phyloP scores from a whole-genome alignment of 2,888 invertebrate species.

The Dryocosmus kuriphilus region DNA sequence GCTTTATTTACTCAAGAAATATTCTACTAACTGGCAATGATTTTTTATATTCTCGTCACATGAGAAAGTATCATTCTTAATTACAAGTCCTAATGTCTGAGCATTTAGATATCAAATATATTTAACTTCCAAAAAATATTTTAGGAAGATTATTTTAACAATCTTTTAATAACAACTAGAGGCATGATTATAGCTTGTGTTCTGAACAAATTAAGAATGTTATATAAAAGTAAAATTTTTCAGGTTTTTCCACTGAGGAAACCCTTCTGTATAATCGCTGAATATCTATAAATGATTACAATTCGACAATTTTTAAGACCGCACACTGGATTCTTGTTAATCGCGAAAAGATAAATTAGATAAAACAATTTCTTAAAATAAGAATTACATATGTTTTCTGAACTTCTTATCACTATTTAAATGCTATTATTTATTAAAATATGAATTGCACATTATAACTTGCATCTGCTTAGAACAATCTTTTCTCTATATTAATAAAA shows the following conservation, averaged over 20 bases:
- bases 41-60: background rate
- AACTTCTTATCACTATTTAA: background rate
- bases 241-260: background rate
- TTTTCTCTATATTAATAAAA: background rate
- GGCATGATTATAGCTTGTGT: no score
- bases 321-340: background rate
- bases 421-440: constrained; percentile 7
- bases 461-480: background rate
- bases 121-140: background rate
- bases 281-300: background rate
- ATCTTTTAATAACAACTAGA: no score
- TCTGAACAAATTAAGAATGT: no score
- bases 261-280: background rate
- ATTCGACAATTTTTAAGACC: background rate
- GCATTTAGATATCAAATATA: background rate
- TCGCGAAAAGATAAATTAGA: background rate
- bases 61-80: background rate
- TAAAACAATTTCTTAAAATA: background rate
- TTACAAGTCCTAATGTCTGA: background rate
- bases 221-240: no score
- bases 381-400: background rate
- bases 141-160: no score
- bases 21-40: background rate
- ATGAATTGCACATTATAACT: constrained; percentile 25
- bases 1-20: background rate